Evolutionary conservation across 2,113 vertebrate genomes (phyloP), one percentile per base, ranked within the genome.

Genomic region (Psilopsiagon aurifrons): DNA sequence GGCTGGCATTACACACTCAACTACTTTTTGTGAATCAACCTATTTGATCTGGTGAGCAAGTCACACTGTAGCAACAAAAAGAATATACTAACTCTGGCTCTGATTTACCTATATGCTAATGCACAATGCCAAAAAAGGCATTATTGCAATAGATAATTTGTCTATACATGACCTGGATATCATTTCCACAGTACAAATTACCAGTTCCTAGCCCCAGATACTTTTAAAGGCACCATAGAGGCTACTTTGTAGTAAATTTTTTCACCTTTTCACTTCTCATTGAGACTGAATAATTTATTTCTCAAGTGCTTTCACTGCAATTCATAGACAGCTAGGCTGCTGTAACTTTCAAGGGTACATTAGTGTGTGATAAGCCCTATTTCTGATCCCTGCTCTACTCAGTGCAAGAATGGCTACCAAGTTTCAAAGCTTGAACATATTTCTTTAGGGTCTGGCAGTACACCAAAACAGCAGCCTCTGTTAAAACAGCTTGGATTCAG

Each of bases 391-490:
- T 70, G 81, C 83, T 80, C 49, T 52, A 54, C 88, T 85, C 66
- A 15, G n/a, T 27, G n/a, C 46, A 37, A 79, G 83, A 71, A 55
- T 3, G 33, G 46, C 46, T 79, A 91, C 11, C 24, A 79, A 86
- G 77, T 96, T 96, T 77, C 76, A 92, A 91, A 91, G 86, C 92
- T 89, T 88, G 70, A 35, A 9, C 10, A 3, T 4, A 2, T 92
- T 93, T 97, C 92, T 92, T 66, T 74, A 86, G 77, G 74, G 49
- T 76, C 95, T 96, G 97, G 94, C 92, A 96, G 78, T 51, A 16
- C 44, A 94, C 89, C 83, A 96, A 84, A 83, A 64, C 41, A 0
- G 37, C 79, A 94, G 86, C 44, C 37, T 70, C 66, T 55, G n/a
- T 47, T 91, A 8, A 37, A 86, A 37, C 49, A 94, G 57, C 51